phyloP scores from a whole-genome alignment of 2,113 vertebrate genomes.

The Asarcornis scutulata region DNA sequence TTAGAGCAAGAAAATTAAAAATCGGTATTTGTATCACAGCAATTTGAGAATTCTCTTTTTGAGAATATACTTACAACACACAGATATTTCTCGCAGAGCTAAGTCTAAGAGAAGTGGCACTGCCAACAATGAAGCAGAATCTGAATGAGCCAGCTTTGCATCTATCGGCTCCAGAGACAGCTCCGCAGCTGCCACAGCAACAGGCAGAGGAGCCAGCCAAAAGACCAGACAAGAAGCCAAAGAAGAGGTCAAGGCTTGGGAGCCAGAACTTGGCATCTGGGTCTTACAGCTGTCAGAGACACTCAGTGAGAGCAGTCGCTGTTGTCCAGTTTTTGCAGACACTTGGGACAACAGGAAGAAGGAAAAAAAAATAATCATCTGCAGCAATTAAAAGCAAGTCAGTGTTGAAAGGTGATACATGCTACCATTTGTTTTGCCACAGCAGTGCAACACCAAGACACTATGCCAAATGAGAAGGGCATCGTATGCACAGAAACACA shows the following conservation, averaged over 20 bases:
- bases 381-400: background rate
- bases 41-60: background rate
- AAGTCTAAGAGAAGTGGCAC: background rate
- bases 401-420: accelerated
- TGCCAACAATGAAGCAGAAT: background rate
- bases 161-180: background rate
- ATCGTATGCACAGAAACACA: background rate
- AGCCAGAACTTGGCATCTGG: constrained; percentile 37
- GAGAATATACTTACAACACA: background rate
- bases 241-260: background rate
- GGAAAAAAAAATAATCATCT: background rate
- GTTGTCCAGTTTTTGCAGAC: constrained; percentile 4
- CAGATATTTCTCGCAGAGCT: background rate
- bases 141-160: background rate
- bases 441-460: background rate
- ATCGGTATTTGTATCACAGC: background rate
- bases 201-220: background rate
- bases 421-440: background rate
- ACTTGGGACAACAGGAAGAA: background rate
- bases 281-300: constrained; percentile 32
- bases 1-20: background rate
- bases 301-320: constrained; percentile 1
- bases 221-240: background rate
- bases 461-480: background rate
- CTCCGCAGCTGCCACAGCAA: background rate